These are phyloP conservation scores for Mus spicilegus DNA, from an alignment of 2,113 vertebrate genomes.

Conservation along the genomic window DNA sequence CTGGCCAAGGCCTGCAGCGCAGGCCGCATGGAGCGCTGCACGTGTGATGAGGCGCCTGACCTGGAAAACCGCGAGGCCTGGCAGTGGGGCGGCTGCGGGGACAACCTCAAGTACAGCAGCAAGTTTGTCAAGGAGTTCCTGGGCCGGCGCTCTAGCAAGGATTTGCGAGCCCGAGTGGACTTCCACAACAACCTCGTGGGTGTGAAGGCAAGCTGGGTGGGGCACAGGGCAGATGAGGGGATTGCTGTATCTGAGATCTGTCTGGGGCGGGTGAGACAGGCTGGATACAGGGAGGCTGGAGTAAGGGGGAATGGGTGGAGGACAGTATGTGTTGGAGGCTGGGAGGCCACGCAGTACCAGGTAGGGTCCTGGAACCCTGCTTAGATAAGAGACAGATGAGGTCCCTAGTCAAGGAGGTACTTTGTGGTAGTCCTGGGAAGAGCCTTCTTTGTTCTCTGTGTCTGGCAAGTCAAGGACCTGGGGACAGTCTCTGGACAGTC, in stretches of 20 bases:
- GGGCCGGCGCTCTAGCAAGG: conserved; percentile 97
- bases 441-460: not conserved
- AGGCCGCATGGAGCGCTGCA: conserved; percentile 98
- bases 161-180: conserved; percentile 95
- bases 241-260: not conserved
- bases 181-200: conserved; percentile 99
- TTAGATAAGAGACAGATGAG: not conserved
- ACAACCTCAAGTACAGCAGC: conserved; percentile 99
- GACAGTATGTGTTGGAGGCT: too few relatives aligned
- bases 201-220: conserved; percentile 91
- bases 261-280: not conserved
- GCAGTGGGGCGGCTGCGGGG: conserved; percentile 99
- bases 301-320: not conserved
- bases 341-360: too few relatives aligned
- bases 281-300: not conserved
- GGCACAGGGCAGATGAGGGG: not conserved
- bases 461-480: not conserved
- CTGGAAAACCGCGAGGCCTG: conserved; percentile 98
- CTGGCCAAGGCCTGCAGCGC: conserved; percentile 98
- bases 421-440: not conserved
- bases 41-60: conserved; percentile 97
- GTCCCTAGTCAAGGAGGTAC: not conserved
- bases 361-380: not conserved
- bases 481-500: not conserved
- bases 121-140: conserved; percentile 99